A percentile compares a stretch with the other conserved stretches of the same genome.
phyloP scores from a whole-genome alignment of 2,888 invertebrate genomes.

The Eudasyphora cyanicolor region DNA sequence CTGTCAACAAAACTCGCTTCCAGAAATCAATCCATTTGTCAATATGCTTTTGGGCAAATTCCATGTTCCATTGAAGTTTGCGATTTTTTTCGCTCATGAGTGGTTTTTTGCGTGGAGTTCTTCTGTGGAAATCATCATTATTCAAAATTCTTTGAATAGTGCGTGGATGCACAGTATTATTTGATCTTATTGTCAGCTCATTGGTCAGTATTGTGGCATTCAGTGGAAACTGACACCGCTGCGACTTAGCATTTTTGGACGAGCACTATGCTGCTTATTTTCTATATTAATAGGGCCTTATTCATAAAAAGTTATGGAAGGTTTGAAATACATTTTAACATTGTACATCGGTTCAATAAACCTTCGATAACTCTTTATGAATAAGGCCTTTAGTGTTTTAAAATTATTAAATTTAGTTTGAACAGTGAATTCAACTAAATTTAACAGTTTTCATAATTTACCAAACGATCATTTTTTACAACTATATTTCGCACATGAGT shows the following conservation, averaged over 20 bases:
- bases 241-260: neutral
- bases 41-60: slow-evolving; percentile 49
- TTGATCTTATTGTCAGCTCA: neutral
- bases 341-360: no score
- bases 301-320: no score
- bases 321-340: no score
- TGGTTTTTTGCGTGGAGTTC: slow-evolving; percentile 51
- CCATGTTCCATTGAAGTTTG: slow-evolving; percentile 34
- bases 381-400: no score
- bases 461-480: no score
- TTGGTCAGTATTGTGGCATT: slow-evolving; percentile 13
- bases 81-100: slow-evolving; percentile 52
- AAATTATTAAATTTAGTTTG: no score
- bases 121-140: slow-evolving; percentile 13
- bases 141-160: neutral
- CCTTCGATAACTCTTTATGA: no score
- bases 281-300: no score
- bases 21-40: slow-evolving; percentile 64
- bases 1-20: slow-evolving; percentile 69
- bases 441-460: no score
- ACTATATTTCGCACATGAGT: no score
- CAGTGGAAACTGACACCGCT: neutral
- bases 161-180: neutral
- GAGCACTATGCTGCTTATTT: neutral
- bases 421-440: no score